Evolutionary conservation across 2,797 vertebrate species (phyloP).

Genomic region (Chaetodon trifasciatus): DNA sequence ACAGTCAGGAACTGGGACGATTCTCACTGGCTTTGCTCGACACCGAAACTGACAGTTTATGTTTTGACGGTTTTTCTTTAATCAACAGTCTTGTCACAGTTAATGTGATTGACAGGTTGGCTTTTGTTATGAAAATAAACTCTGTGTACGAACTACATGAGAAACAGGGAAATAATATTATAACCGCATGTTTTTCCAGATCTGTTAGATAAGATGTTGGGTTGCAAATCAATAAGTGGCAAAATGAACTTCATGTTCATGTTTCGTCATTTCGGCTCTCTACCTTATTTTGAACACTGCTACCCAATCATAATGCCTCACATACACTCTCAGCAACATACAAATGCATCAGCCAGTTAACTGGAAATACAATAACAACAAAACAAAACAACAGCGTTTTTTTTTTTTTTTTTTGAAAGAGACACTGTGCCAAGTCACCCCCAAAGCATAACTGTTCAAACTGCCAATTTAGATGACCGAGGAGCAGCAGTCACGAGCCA

Average conservation of each 20-base stretch:
- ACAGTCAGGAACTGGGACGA: conserved; percentile 51
- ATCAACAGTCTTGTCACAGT: neutral
- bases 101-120: conserved; percentile 28
- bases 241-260: neutral
- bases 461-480: conserved; percentile 58
- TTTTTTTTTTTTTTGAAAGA: conserved; percentile 39
- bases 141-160: neutral
- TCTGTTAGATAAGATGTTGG: neutral
- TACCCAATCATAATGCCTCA: neutral
- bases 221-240: neutral
- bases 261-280: neutral
- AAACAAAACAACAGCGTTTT: neutral
- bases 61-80: conserved; percentile 48
- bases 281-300: neutral
- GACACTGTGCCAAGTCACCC: conserved; percentile 49
- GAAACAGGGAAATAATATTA: neutral
- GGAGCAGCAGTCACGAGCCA: conserved; percentile 61
- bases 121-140: conserved; percentile 20
- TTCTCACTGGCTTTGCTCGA: conserved; percentile 53
- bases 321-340: conserved; percentile 6
- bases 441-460: conserved; percentile 67
- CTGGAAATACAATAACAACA: conserved; percentile 16
- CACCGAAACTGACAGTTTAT: conserved; percentile 81
- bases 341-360: neutral
- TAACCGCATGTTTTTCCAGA: neutral